Evolutionary conservation across 2,888 invertebrate species (phyloP), one percentile per base, ranked within the genome.

Genomic region (Capitulum mitella): DNA sequence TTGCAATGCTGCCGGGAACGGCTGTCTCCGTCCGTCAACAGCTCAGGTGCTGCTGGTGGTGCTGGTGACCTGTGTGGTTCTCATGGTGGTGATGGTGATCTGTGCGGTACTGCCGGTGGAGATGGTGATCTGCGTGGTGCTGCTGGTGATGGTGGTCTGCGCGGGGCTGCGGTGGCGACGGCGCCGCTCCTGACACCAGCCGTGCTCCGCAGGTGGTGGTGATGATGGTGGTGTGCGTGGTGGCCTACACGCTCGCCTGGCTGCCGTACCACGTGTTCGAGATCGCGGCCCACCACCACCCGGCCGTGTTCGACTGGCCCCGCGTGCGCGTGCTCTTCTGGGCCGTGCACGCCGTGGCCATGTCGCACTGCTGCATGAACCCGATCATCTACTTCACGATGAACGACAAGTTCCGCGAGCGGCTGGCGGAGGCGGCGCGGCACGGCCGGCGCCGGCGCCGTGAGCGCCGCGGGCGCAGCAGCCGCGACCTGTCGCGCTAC

Each of bases 191-290:
- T 51, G 51, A 51, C 51, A 22, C 3, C 26, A 19, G 6, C 51
- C 26, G 1, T 22, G 6, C 26, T 1, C 26, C 26, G 51, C 85
- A 87, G 87, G 86, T 87, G 85, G 85, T 87, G 79, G 86, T 87
- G 83, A 87, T 88, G 87, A 87, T 87, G 84, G 86, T 87, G 48
- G 85, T 85, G 8, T 86, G 87, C 77, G 87, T 87, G 32, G 83
- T 85, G 6, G 85, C 86, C 77, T 87, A 87, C 83, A 86, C 86
- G 0, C 81, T 87, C 5, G 87, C 87, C 79, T 88, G 87, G 87
- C 83, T 88, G 34, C 87, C 88, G 0, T 83, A 87, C n/a, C 85
- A 85, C 81, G 61, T 82, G 34, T 61, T 61, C 58, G 58, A 61
- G 58, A 8, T 61, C 8, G 16, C 58, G 0, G 10, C 58, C 12